Evolutionary conservation across 53 echinoderm and acorn worm genomes (phyloP), one percentile per base, ranked within the genome.

Genomic region (Holothuria scabra): DNA sequence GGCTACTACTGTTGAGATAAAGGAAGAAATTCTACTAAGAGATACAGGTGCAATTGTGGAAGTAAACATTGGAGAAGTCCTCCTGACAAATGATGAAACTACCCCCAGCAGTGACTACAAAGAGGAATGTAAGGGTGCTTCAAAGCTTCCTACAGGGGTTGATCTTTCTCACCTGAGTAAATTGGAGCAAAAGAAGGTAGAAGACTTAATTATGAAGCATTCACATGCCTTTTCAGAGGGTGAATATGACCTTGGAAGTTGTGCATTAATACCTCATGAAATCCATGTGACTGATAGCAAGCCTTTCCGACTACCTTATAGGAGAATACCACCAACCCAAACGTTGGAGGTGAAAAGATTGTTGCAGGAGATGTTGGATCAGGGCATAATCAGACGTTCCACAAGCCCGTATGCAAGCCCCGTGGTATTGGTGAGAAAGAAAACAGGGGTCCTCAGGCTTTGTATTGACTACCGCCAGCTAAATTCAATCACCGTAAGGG

Each of bases 401-500:
- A 29, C 48, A 8, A 86, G 86, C 33, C 78, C 86, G 28, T 84
- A 84, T 58, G 84, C 89, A 10, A 92, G 92, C 52, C 92, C 89
- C 14, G 56, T 92, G 0, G 89, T 92, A 0, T 41, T 89, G 23
- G 92, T 92, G 0, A 24, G 85, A 18, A 92, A 89, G 65, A 89
- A 86, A 49, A 64, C 83, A 1, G 92, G 92, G 1, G 86, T 83
- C 19, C 46, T 92, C 5, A 49, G 89, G 10, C 37, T 89, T 3
- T 88, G 85, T 44, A 81, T 88, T 20, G 85, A 91, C 22, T 91
- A 91, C 31, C 52, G 91, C 18, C 89, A 85, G 49, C 56, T 92
- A 4, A 76, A 92, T 59, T 32, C 71, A 7, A 59, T 85, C n/a
- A 92, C 92, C 26, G 82, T 82, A 3, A 88, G 38, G 25, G 88